Evolutionary conservation across 2,113 vertebrate species (phyloP).

Genomic region (Ceyx melanurus): DNA sequence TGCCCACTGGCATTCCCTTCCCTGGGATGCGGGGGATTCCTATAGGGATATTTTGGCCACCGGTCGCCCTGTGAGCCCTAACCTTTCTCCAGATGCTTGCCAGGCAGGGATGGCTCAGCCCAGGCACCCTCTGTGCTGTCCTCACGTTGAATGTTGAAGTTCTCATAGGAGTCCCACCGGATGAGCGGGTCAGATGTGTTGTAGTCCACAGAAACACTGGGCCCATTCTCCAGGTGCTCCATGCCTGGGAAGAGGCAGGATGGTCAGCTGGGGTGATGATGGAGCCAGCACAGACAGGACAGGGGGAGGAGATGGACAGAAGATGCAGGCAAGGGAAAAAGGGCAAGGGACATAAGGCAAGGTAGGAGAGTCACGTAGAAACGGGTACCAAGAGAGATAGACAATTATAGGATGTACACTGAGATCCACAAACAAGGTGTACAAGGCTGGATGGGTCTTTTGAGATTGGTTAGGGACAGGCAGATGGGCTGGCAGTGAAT

Average conservation of each 20-base stretch:
- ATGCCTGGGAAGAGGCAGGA: constrained; percentile 77
- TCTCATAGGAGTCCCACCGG: constrained; percentile 97
- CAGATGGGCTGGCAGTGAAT: neutral
- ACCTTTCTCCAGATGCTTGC: constrained; percentile 65
- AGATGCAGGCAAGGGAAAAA: neutral
- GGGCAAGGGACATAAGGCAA: neutral
- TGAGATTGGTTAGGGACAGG: neutral
- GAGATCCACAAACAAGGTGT: neutral
- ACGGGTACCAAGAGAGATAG: neutral
- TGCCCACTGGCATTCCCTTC: neutral
- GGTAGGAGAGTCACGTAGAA: neutral
- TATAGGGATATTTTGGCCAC: neutral
- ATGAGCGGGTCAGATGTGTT: constrained; percentile 94
- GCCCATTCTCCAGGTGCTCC: constrained; percentile 94
- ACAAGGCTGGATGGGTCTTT: neutral
- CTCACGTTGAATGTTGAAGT: constrained; percentile 86
- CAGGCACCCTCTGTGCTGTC: constrained; percentile 84
- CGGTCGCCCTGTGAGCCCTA: neutral
- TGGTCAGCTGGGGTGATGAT: rapidly evolving
- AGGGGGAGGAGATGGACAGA: neutral
- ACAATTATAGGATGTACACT: neutral
- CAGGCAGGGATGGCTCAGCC: neutral
- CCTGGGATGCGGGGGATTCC: neutral
- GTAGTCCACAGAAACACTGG: constrained; percentile 95
- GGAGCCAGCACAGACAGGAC: neutral